Conservation (phyloP, 2,888 invertebrate species). For the Mechanitis messenoides region DNA sequence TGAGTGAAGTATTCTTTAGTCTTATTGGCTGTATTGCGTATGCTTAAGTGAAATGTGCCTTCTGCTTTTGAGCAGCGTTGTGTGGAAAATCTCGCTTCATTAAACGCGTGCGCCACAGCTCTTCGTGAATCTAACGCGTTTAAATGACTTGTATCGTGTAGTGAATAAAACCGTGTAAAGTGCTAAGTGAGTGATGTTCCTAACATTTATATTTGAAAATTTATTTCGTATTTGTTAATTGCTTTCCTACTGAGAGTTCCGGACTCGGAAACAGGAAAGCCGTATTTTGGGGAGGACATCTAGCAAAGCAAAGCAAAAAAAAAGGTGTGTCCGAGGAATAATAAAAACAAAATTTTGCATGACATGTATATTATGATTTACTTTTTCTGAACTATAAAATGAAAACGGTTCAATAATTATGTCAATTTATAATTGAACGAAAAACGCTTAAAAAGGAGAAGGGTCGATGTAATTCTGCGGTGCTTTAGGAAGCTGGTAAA, state of each 20-base stretch:
- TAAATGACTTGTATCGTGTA: slow-evolving; percentile 42
- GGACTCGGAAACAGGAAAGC: slow-evolving; percentile 75
- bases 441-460: not conserved
- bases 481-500: slow-evolving; percentile 35
- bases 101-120: slow-evolving; percentile 65
- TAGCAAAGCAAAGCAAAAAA: slow-evolving; percentile 56
- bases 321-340: slow-evolving; percentile 28
- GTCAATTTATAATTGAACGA: not conserved
- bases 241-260: slow-evolving; percentile 69
- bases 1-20: slow-evolving; percentile 47
- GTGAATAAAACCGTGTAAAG: slow-evolving; percentile 61
- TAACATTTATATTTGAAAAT: slow-evolving; percentile 73
- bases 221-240: slow-evolving; percentile 54
- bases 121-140: slow-evolving; percentile 41
- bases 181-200: slow-evolving; percentile 75
- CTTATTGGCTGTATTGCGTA: slow-evolving; percentile 58
- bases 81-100: slow-evolving; percentile 58
- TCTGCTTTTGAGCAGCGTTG: slow-evolving; percentile 74
- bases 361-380: not conserved
- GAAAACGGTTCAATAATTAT: not conserved
- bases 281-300: slow-evolving; percentile 48
- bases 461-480: not conserved
- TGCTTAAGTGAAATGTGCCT: slow-evolving; percentile 61
- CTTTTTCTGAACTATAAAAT: no score
- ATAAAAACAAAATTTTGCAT: slow-evolving; percentile 9